These are phyloP conservation scores for Garra rufa DNA, from an alignment of 2,113 vertebrate species.

Conservation along the genomic window DNA sequence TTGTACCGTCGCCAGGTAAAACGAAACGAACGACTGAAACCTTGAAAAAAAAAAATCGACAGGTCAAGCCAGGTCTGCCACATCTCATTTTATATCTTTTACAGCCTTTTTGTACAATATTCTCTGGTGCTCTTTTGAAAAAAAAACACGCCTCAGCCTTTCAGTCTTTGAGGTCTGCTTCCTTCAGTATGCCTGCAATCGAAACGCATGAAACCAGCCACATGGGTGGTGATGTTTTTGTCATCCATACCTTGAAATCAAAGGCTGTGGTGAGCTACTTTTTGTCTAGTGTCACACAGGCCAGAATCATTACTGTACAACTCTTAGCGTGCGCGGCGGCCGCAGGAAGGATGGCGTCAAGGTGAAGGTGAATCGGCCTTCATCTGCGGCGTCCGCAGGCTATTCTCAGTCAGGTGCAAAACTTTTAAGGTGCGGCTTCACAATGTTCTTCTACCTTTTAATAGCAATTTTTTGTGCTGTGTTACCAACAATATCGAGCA, in stretches of 20 bases:
- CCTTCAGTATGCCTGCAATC: conserved; percentile 71
- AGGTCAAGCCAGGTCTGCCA: conserved; percentile 56
- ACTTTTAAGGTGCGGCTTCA: conserved; percentile 80
- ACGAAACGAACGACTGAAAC: conserved; percentile 33
- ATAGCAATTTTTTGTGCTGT: conserved; percentile 80
- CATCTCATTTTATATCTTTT: conserved; percentile 69
- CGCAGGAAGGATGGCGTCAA: conserved; percentile 46
- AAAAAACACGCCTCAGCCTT: conserved; percentile 71
- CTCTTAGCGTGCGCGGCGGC: conserved; percentile 65
- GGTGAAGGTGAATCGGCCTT: conserved; percentile 61
- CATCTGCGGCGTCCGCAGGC: conserved; percentile 64
- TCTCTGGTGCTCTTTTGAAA: conserved; percentile 82
- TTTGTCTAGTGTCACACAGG: conserved; percentile 77
- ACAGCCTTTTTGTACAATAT: conserved; percentile 74
- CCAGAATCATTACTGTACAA: conserved; percentile 84
- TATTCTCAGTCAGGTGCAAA: conserved; percentile 79
- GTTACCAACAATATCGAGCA: conserved; percentile 81
- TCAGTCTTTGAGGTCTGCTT: conserved; percentile 68
- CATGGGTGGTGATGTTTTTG: conserved; percentile 81
- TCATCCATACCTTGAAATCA: conserved; percentile 70
- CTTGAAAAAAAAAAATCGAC: conserved; percentile 33
- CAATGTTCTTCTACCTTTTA: conserved; percentile 83
- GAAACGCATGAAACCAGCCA: conserved; percentile 75
- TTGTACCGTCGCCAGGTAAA: conserved; percentile 62
- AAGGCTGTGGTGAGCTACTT: conserved; percentile 79